Base-by-base conservation (phyloP, 2,888 invertebrate genomes). In the Osmoderma eremita region DNA sequence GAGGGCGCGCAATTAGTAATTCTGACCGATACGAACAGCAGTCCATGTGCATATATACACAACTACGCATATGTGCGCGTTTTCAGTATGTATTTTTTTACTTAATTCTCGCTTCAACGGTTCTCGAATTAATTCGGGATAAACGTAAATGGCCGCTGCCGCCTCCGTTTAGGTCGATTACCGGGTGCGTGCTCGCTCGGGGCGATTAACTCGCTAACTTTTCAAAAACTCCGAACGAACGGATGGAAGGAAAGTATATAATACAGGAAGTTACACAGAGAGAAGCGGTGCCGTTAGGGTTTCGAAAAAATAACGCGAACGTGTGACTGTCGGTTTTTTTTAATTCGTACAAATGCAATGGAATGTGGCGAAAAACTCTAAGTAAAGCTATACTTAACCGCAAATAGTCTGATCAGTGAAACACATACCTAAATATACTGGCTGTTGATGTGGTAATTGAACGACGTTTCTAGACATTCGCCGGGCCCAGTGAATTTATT, bases 111-210 rank as follows among this genome's bases (percentile, higher is more conserved):
- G 76, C 78, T 75, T 71, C 74, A 76, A 74, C 75, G 73, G 76
- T 76, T 75, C 77, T 76, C 72, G 75, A 78, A 79, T 79, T 78
- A 79, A 78, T 78, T 78, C 78, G 30, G 58, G 45, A 61, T 61
- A 48, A 61, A 61, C 45, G 58, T 77, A 78, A 79, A 79, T 77
- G 77, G 78, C 76, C 75, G 76, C 77, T 78, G 78, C 77, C 77
- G 75, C 75, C 78, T 78, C 41, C 50, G 45, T 63, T 50, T 63
- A 51, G 36, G 49, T 63, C 50, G 50, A 63, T 63, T 39, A 51
- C 38, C 50, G 50, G 13, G 58, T 61, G 30, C 58, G 58, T 61
- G 36, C 41, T 45, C 63, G 75, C 77, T 72, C 68, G 71, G 68
- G 75, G 76, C 76, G 73, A 70, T 71, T 73, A 75, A 77, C 76